A percentile compares a stretch with the other conserved stretches of the same genome.
Evolutionary conservation across 2,113 vertebrate species (phyloP).

Genomic region (Edolisoma coerulescens): DNA sequence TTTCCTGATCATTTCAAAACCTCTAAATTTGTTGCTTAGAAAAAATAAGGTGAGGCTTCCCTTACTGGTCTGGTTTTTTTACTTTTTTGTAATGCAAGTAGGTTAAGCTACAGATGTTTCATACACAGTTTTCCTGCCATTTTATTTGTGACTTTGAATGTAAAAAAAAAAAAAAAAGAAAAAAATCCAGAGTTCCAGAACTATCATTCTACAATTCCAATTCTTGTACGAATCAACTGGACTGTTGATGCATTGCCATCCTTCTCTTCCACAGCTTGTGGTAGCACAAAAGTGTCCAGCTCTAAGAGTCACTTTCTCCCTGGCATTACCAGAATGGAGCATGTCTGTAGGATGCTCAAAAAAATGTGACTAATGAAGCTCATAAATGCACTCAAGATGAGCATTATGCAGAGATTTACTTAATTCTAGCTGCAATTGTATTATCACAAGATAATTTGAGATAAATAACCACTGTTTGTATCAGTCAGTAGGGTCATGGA

Average conservation of each 20-base stretch:
- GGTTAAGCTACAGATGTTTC: neutral
- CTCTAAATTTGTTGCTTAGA: neutral
- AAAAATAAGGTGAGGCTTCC: neutral
- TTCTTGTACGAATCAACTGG: neutral
- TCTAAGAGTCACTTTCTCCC: neutral
- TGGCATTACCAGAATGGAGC: neutral
- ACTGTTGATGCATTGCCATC: neutral
- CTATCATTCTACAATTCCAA: neutral
- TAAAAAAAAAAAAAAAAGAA: neutral
- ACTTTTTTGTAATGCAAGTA: neutral
- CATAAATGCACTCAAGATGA: neutral
- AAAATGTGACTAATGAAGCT: neutral
- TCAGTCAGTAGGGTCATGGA: neutral
- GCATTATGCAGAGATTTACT: neutral
- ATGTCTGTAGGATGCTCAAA: neutral
- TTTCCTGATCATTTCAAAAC: neutral
- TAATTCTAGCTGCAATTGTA: neutral
- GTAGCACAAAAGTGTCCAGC: neutral
- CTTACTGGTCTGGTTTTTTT: neutral
- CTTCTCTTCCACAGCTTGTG: neutral
- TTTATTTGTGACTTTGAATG: neutral
- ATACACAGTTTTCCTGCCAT: neutral
- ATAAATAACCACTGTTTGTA: neutral
- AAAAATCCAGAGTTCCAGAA: neutral
- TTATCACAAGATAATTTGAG: neutral